Evolutionary conservation across 1,140 invertebrate genomes (phyloP).

Genomic region (Trichoplusia ni): DNA sequence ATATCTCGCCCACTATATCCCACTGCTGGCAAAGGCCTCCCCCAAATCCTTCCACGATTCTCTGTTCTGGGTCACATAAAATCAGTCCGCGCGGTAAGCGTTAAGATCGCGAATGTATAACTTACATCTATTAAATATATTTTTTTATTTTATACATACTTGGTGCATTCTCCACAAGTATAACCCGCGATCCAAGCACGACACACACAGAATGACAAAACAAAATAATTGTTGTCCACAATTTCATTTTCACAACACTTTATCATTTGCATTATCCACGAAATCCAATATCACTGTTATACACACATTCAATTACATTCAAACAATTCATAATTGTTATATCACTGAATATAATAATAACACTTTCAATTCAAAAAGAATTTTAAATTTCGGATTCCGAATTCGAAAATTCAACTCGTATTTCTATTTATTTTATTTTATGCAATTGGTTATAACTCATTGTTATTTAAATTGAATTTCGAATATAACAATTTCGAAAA

Average conservation of each 20-base stretch:
- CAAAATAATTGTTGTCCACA: constrained; percentile 48
- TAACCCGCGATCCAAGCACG: constrained; percentile 59
- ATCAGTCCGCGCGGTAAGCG: too few species aligned
- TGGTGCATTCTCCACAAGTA: constrained; percentile 73
- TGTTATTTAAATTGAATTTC: too few species aligned
- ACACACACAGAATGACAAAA: constrained; percentile 51
- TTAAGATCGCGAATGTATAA: too few species aligned
- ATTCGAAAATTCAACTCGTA: not conserved
- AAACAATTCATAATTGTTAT: constrained; percentile 6
- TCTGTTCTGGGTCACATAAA: too few species aligned
- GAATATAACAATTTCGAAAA: too few species aligned
- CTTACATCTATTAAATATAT: too few species aligned
- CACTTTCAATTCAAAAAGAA: not conserved
- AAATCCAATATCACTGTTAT: constrained; percentile 11
- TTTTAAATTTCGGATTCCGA: not conserved
- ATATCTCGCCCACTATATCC: too few species aligned
- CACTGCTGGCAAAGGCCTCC: too few species aligned
- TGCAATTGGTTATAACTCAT: not conserved
- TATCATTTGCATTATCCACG: constrained; percentile 49
- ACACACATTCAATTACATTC: not conserved
- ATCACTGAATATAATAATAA: not conserved
- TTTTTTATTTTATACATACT: too few species aligned
- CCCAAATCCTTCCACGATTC: too few species aligned
- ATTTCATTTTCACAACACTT: constrained; percentile 63
- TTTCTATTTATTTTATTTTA: too few species aligned